Percentiles rank a stretch among this genome's conserved stretches.
Evolutionary conservation across 2,113 vertebrate species (phyloP).

Genomic region (Megaceryle torquata): DNA sequence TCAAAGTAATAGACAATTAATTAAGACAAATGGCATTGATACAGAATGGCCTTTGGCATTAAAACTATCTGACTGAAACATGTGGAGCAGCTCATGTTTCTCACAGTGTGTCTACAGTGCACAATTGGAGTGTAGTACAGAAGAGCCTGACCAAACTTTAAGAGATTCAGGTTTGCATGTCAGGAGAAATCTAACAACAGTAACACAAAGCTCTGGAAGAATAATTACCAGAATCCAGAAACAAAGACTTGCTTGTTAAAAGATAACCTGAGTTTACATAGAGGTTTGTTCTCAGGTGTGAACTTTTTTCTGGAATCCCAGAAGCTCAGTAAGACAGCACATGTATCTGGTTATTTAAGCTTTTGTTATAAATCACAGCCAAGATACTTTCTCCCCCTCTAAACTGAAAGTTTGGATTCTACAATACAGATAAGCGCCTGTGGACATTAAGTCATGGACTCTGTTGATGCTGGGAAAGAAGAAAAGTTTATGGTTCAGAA

Average conservation of each 20-base stretch:
- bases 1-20: background rate
- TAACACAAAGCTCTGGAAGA: background rate
- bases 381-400: background rate
- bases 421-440: background rate
- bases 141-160: background rate
- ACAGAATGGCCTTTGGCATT: background rate
- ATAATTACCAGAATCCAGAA: background rate
- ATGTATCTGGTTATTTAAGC: background rate
- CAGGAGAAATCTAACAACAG: background rate
- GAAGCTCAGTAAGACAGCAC: background rate
- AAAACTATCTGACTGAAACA: background rate
- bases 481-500: background rate
- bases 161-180: background rate
- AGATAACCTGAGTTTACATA: background rate
- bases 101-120: background rate
- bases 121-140: background rate
- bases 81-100: background rate
- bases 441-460: background rate
- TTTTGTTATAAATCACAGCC: background rate
- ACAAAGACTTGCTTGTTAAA: background rate
- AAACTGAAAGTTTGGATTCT: background rate
- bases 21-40: background rate
- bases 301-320: background rate
- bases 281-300: background rate
- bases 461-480: background rate